Percentiles rank a stretch among this genome's conserved stretches.
phyloP scores from a whole-genome alignment of 2,113 vertebrate species.

The Guaruba guarouba region DNA sequence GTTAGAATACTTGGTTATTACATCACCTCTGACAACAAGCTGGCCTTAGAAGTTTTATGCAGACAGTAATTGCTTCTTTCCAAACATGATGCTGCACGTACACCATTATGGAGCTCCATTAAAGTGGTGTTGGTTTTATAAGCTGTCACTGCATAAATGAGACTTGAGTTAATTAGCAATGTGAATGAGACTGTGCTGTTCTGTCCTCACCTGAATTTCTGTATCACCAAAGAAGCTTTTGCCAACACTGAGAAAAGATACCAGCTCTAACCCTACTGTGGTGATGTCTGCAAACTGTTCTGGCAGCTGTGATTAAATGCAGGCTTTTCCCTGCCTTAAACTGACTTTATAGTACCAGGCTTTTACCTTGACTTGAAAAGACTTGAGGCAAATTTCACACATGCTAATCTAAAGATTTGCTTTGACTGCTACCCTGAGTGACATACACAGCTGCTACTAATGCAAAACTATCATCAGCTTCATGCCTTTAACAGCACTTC shows the following conservation, averaged over 20 bases:
- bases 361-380: not conserved
- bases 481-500: not conserved
- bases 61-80: not conserved
- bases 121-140: not conserved
- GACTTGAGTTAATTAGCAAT: accelerated
- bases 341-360: not conserved
- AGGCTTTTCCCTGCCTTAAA: not conserved
- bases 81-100: not conserved
- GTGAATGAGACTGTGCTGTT: not conserved
- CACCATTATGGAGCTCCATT: too few relatives aligned
- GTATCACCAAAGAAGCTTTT: not conserved
- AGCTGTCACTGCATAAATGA: not conserved
- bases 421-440: not conserved
- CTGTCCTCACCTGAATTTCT: not conserved
- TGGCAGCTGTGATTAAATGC: not conserved
- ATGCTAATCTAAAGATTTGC: not conserved
- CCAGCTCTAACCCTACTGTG: accelerated
- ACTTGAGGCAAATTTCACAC: not conserved
- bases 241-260: not conserved
- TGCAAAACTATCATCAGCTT: not conserved
- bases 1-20: not conserved
- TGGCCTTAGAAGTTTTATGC: not conserved
- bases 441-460: not conserved
- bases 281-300: not conserved
- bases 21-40: not conserved